These are phyloP conservation scores for Orthosia incerta DNA, from an alignment of 2,888 invertebrate genomes.

Conservation along the genomic window DNA sequence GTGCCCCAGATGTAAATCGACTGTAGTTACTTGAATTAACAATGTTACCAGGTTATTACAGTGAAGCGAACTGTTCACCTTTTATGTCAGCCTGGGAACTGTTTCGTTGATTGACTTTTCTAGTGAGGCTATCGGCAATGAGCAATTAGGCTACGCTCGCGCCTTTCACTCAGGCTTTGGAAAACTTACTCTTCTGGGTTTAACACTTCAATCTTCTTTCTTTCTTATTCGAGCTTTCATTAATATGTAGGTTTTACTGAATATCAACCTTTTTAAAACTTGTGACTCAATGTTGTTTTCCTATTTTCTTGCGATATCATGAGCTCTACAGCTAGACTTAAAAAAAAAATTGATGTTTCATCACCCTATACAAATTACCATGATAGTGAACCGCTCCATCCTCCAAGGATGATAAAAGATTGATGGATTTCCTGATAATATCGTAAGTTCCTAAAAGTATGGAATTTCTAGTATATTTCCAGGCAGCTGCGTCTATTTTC, in stretches of 20 bases:
- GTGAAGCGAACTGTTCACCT: conserved; percentile 20
- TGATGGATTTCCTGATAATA: conserved; percentile 22
- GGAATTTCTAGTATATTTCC: conserved; percentile 1
- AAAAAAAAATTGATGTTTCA: conserved; percentile 26
- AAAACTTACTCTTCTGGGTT: not conserved
- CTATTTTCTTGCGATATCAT: not conserved
- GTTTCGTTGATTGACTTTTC: conserved; percentile 14
- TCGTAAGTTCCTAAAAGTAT: conserved; percentile 5
- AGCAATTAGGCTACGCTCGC: not conserved
- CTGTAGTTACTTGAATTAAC: conserved; percentile 48
- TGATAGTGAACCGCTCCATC: conserved; percentile 8
- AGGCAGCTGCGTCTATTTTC: conserved; percentile 9
- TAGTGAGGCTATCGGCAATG: not conserved
- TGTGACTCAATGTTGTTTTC: not conserved
- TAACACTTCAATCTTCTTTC: not conserved
- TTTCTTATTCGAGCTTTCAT: not conserved
- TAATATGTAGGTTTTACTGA: not conserved
- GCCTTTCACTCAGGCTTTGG: not conserved
- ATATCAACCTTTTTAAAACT: not conserved
- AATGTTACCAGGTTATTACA: conserved; percentile 33
- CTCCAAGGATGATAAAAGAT: conserved; percentile 17
- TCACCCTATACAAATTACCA: conserved; percentile 24
- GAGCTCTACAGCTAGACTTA: not conserved
- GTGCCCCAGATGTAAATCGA: conserved; percentile 58
- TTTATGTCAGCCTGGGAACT: conserved; percentile 15